Conservation (phyloP, 53 echinoderm and acorn worm genomes). For the Henricia sp. region DNA sequence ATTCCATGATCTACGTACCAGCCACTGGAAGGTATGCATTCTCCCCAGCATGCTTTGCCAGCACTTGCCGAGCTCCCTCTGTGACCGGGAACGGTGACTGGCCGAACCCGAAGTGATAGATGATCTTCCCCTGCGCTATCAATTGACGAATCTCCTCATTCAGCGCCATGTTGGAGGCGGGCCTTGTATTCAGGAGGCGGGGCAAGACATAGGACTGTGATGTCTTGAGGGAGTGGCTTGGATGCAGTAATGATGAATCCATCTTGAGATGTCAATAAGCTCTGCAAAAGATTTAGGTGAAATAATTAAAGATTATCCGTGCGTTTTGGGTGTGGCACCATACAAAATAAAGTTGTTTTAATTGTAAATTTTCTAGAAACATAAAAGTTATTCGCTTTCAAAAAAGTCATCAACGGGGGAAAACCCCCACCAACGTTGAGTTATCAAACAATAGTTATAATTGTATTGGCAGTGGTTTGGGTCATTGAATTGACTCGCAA, state of each 20-base stretch:
- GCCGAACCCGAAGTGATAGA: slow-evolving; percentile 94
- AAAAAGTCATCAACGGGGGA: too few species aligned
- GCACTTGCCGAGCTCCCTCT: slow-evolving; percentile 66
- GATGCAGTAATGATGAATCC: neutral
- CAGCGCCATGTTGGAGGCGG: slow-evolving; percentile 85
- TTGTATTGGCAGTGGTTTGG: too few species aligned
- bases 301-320: too few species aligned
- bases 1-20: slow-evolving; percentile 55
- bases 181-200: slow-evolving; percentile 54
- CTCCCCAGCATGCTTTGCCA: slow-evolving; percentile 79
- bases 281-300: too few species aligned
- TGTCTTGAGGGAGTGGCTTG: neutral
- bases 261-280: too few species aligned
- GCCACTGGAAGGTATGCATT: slow-evolving; percentile 88
- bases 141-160: slow-evolving; percentile 82
- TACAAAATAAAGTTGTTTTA: too few species aligned
- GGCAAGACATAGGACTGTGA: slow-evolving; percentile 54
- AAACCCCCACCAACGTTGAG: too few species aligned
- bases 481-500: too few species aligned
- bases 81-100: slow-evolving; percentile 95
- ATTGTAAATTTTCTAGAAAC: too few species aligned
- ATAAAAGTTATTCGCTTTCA: too few species aligned
- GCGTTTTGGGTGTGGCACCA: too few species aligned
- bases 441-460: too few species aligned
- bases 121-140: slow-evolving; percentile 74